These are phyloP conservation scores for Pentalonia nigronervosa DNA, from an alignment of 1,140 invertebrate species.

Conservation along the genomic window DNA sequence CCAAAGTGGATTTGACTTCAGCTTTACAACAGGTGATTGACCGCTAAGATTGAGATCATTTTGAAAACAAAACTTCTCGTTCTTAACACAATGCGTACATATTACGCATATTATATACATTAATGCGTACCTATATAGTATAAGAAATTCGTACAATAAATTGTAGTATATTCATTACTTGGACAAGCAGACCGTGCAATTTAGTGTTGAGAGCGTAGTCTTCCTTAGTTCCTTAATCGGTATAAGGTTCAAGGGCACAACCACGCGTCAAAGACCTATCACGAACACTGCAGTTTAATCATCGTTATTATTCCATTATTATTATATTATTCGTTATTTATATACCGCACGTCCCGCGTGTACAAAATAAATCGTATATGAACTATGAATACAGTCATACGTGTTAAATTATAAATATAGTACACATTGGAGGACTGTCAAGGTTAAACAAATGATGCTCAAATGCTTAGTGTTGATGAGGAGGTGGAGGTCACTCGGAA, in stretches of 20 bases:
- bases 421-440: background rate
- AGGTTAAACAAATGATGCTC: background rate
- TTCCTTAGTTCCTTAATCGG: background rate
- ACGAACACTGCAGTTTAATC: background rate
- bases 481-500: background rate
- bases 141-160: background rate
- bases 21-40: constrained; percentile 76
- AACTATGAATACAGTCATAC: background rate
- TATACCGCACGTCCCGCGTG: background rate
- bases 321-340: background rate
- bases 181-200: constrained; percentile 49
- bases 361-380: background rate
- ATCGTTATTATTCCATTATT: constrained; percentile 19
- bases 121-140: background rate
- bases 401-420: too few relatives aligned
- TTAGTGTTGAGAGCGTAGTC: constrained; percentile 6
- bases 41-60: constrained; percentile 54
- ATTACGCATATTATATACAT: background rate
- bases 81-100: background rate
- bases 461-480: background rate
- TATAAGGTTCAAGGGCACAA: constrained; percentile 45
- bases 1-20: constrained; percentile 77
- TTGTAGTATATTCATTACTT: background rate
- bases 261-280: constrained; percentile 26
- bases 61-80: background rate